Conservation (phyloP, 1,140 invertebrate genomes). For the Zophobas atratus region DNA sequence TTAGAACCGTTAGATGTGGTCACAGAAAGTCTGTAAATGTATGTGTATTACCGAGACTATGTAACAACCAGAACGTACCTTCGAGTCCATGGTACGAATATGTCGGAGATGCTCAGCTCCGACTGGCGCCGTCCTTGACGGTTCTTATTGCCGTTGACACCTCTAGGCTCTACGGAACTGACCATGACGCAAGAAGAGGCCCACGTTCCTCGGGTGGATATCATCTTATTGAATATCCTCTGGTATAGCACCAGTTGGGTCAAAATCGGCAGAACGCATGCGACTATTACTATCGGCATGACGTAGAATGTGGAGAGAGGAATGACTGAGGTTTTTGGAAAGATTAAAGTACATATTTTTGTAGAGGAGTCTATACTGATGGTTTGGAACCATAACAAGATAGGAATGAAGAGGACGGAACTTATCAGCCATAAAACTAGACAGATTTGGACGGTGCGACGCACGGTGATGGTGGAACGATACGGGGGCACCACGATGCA, state of each 20-base stretch:
- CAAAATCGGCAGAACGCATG: constrained; percentile 72
- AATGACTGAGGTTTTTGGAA: constrained; percentile 70
- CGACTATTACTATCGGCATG: constrained; percentile 70
- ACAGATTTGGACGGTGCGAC: constrained; percentile 68
- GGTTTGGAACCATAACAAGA: constrained; percentile 71
- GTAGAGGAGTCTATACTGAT: constrained; percentile 58
- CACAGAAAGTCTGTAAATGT: too few species aligned
- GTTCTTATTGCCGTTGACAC: constrained; percentile 20
- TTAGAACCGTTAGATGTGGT: background rate
- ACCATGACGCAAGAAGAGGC: constrained; percentile 70
- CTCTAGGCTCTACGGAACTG: constrained; percentile 57
- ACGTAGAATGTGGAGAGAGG: constrained; percentile 72
- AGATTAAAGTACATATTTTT: constrained; percentile 73
- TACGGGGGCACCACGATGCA: constrained; percentile 74
- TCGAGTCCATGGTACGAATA: constrained; percentile 70
- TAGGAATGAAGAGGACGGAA: constrained; percentile 70
- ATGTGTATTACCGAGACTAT: too few species aligned
- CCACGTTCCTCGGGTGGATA: constrained; percentile 71
- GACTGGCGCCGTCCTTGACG: constrained; percentile 67
- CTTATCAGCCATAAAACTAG: constrained; percentile 70
- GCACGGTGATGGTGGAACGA: constrained; percentile 70
- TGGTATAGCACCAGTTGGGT: constrained; percentile 74
- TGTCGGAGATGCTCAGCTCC: constrained; percentile 70
- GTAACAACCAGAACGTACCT: too few species aligned
- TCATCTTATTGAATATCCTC: constrained; percentile 73